Evolutionary conservation across 2,797 vertebrate genomes (phyloP).

Genomic region (Alfaro cultratus): DNA sequence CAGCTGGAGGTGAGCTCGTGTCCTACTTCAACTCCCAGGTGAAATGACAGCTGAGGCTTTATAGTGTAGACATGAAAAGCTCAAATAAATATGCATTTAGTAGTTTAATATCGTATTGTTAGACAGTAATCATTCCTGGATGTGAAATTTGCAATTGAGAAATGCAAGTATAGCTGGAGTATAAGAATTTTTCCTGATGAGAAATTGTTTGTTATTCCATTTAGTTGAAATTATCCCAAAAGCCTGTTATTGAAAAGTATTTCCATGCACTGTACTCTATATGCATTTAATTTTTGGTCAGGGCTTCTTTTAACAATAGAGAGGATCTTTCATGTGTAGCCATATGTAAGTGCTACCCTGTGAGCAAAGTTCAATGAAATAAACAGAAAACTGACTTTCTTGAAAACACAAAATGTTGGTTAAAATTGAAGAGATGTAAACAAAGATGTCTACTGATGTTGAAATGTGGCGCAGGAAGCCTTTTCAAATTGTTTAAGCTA

Average conservation of each 20-base stretch:
- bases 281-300: not conserved
- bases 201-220: not conserved
- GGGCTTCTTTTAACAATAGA: not conserved
- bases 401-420: too few relatives aligned
- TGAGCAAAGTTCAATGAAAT: too few relatives aligned
- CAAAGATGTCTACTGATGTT: too few relatives aligned
- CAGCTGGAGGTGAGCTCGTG: slow-evolving; percentile 20
- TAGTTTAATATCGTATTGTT: not conserved
- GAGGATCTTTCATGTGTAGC: too few relatives aligned
- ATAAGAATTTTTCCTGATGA: not conserved
- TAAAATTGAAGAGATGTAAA: too few relatives aligned
- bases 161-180: not conserved
- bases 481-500: too few relatives aligned
- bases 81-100: slow-evolving; percentile 23
- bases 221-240: not conserved
- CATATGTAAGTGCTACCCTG: too few relatives aligned
- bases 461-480: too few relatives aligned
- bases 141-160: not conserved
- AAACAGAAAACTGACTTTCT: too few relatives aligned
- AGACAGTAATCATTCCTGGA: not conserved
- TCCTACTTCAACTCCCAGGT: slow-evolving; percentile 19
- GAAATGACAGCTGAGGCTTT: slow-evolving; percentile 26
- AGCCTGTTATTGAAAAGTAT: not conserved
- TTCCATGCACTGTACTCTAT: not conserved
- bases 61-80: slow-evolving; percentile 17